Evolutionary conservation across 2,797 vertebrate species (phyloP).

Genomic region (Synanceia verrucosa): DNA sequence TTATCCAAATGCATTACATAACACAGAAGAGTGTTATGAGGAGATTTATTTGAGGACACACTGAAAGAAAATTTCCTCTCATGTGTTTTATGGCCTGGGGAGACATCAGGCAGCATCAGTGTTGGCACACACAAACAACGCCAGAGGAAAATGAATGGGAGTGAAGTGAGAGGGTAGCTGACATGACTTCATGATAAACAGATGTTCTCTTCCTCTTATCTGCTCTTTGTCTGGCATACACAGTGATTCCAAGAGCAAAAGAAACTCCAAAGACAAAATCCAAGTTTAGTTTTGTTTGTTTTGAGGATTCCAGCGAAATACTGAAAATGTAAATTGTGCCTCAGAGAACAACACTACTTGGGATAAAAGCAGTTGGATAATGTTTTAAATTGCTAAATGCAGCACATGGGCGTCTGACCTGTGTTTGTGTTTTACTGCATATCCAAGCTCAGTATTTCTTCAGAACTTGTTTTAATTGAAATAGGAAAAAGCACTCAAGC

Average conservation of each 20-base stretch:
- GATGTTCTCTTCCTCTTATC: slow-evolving; percentile 28
- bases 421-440: background rate
- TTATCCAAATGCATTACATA: slow-evolving; percentile 3
- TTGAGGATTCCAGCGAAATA: background rate
- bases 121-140: slow-evolving; percentile 35
- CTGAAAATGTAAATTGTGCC: background rate
- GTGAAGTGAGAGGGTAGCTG: slow-evolving; percentile 23
- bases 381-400: background rate
- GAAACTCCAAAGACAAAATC: background rate
- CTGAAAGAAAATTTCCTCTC: slow-evolving; percentile 7
- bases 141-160: slow-evolving; percentile 44
- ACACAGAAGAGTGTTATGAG: background rate
- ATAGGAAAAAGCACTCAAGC: background rate
- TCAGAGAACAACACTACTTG: background rate
- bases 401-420: background rate
- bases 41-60: background rate
- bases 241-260: slow-evolving; percentile 22
- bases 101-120: slow-evolving; percentile 39
- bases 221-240: slow-evolving; percentile 12
- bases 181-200: slow-evolving; percentile 46
- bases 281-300: background rate
- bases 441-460: background rate
- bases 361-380: background rate
- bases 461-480: slow-evolving; percentile 11
- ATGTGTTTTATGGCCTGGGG: slow-evolving; percentile 29